Evolutionary conservation across 2,888 invertebrate genomes (phyloP), one percentile per base, ranked within the genome.

Genomic region (Brachycybe producta): DNA sequence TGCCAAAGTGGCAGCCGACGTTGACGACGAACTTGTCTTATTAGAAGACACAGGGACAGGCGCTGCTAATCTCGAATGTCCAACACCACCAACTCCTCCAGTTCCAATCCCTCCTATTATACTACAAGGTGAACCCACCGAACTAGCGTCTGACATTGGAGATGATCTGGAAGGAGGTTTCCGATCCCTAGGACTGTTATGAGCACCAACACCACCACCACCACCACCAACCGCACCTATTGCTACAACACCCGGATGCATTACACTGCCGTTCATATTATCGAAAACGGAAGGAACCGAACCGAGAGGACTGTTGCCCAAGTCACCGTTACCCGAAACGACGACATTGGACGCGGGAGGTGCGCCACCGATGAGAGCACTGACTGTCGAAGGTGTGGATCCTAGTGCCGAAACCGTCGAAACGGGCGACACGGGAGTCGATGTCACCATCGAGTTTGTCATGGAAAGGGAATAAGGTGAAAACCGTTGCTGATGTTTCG

Each of bases 231-330:
- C 45, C 55, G 60, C 55, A 59, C 61, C 58, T 60, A 52, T 32
- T 55, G 48, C 38, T 57, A 55, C 19, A 57, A 64, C 54, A 64
- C 65, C 52, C 63, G 64, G 56, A 60, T 57, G 53, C 60, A 59
- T 54, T 77, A 77, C 42, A 79, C 77, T 41, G 2, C 87, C 87
- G 15, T 85, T 86, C 19, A 88, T 87, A 46, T 86, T 85, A 70
- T 88, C 88, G 67, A 88, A 88, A 49, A 87, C 88, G 30, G 85
- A 85, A 57, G 80, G 66, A 7, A 43, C 50, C 2, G 47, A 23
- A 2, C 38, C 38, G 3, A 45, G 35, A 2, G 77, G 79, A 17
- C 80, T 71, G 3, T 68, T 69, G 42, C 69, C 70, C 24, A 78
- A 65, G 5, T 67, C 64, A 53, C 66, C 47, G n/a, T n/a, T n/a